Evolutionary conservation across 1,140 invertebrate species (phyloP), one percentile per base, ranked within the genome.

Genomic region (Anastrepha obliqua): DNA sequence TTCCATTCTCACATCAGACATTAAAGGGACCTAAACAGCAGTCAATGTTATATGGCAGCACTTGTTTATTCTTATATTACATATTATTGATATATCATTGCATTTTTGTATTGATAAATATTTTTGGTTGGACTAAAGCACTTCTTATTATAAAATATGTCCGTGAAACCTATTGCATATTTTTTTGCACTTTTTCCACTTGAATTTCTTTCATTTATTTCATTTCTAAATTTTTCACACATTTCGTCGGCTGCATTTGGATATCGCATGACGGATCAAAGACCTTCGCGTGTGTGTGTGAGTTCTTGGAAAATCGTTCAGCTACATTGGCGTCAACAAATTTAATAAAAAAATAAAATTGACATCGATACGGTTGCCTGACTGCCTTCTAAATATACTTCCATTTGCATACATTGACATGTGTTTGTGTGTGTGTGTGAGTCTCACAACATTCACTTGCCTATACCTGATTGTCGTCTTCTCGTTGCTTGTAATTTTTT

Each of bases 331-430:
- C 47, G 51, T 81, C 74, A 58, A 81, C n/a, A 81, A 81, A 55
- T 81, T 55, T 81, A 81, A 81, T 81, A 51, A 47, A 81, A 81
- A 55, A 81, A 81, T 81, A 51, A 47, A 81, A 81, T 81, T 55
- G 74, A 7, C 74, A 81, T 20, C n/a, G 47, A 81, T 81, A 81
- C 47, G 74, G 17, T 47, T 81, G 74, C 74, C n/a, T 81, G 74
- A 58, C 74, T 81, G 74, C n/a, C 47, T 20, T 44, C 67, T 47
- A 74, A 74, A 74, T 74, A 74, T 15, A 74, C 42, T 74, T 74
- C 29, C 13, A 62, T 11, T 62, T 5, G 67, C 39, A 70, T 2
- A 70, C 3, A 70, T 13, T 13, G 39, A 70, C 67, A 17, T 17
- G 42, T 44, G 29, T 42, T 13, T 9, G 60, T 62, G 60, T 62